phyloP scores from a whole-genome alignment of 2,113 vertebrate genomes.

The Forbesichthys agassizii region DNA sequence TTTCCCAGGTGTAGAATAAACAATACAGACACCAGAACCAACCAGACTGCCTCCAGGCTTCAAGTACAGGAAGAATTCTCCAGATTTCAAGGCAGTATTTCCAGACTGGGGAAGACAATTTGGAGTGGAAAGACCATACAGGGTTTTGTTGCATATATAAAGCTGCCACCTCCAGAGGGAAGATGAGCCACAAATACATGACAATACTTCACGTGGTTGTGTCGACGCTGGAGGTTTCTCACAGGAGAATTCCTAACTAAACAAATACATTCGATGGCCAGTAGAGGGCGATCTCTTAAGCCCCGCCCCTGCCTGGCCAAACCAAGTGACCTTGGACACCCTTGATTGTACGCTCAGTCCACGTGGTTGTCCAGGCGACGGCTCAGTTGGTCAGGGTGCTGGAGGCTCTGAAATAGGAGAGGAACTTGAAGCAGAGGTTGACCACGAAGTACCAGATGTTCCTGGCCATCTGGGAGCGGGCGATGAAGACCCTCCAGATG shows the following conservation, averaged over 20 bases:
- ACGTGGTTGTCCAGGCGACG: conserved; percentile 16
- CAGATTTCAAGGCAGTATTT: conserved; percentile 63
- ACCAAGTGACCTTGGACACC: neutral
- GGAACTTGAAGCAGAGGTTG: conserved; percentile 95
- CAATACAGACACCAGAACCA: too few species aligned
- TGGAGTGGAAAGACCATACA: conserved; percentile 31
- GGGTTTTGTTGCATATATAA: conserved; percentile 77
- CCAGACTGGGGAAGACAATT: conserved; percentile 16
- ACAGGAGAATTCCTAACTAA: conserved; percentile 24
- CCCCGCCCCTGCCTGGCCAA: conserved; percentile 39
- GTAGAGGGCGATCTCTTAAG: conserved; percentile 32
- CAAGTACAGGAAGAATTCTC: conserved; percentile 60
- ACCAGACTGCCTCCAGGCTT: conserved; percentile 43
- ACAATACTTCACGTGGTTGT: conserved; percentile 31
- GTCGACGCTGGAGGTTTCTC: conserved; percentile 24
- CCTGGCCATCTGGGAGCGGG: conserved; percentile 91
- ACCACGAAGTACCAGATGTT: conserved; percentile 98
- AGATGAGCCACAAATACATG: conserved; percentile 53
- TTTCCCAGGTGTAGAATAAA: too few species aligned
- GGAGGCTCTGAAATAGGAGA: conserved; percentile 93
- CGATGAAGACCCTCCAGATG: conserved; percentile 93
- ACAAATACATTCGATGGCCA: conserved; percentile 55
- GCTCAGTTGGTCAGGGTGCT: conserved; percentile 86
- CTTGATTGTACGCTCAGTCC: neutral
- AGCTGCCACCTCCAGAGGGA: conserved; percentile 60